Percentiles rank a stretch among this genome's conserved stretches.
phyloP scores from a whole-genome alignment of 30 jellyfish, hydroid and myxozoan genomes.

The Turritopsis dohrnii region DNA sequence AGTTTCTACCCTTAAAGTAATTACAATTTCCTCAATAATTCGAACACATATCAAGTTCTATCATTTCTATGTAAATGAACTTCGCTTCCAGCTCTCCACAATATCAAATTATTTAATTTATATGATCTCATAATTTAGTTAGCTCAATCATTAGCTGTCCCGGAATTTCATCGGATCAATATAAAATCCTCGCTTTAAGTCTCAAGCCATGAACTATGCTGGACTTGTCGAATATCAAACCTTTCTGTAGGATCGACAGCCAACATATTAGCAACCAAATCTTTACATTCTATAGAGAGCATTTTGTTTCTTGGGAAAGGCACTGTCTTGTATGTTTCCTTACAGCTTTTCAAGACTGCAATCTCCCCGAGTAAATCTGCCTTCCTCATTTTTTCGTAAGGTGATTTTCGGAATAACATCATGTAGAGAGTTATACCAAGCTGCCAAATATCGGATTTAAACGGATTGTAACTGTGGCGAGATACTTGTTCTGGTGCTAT shows the following conservation, averaged over 20 bases:
- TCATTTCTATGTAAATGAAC: no score
- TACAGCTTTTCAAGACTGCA: not conserved
- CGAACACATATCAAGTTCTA: no score
- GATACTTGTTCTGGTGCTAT: slow-evolving; percentile 35
- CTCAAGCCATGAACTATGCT: not conserved
- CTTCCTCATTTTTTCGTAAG: slow-evolving; percentile 9
- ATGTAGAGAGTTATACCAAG: slow-evolving; percentile 24
- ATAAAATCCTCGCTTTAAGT: not conserved
- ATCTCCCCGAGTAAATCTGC: slow-evolving; percentile 14
- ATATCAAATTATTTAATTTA: no score
- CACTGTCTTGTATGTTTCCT: not conserved
- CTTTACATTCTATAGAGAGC: slow-evolving; percentile 17
- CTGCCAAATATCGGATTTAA: slow-evolving; percentile 36
- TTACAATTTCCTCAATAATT: no score
- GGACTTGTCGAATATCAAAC: slow-evolving; percentile 3
- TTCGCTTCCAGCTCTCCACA: no score
- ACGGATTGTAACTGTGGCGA: slow-evolving; percentile 26
- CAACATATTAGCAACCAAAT: slow-evolving; percentile 24
- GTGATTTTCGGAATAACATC: slow-evolving; percentile 12
- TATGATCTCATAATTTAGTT: no score
- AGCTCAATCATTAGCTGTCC: no score
- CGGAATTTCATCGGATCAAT: no score
- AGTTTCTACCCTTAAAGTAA: no score
- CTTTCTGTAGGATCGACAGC: not conserved
- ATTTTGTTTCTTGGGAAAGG: slow-evolving; percentile 17